Percentiles rank a stretch among this genome's conserved stretches.
Conservation (phyloP, 2,113 vertebrate genomes). For the Struthio camelus region DNA sequence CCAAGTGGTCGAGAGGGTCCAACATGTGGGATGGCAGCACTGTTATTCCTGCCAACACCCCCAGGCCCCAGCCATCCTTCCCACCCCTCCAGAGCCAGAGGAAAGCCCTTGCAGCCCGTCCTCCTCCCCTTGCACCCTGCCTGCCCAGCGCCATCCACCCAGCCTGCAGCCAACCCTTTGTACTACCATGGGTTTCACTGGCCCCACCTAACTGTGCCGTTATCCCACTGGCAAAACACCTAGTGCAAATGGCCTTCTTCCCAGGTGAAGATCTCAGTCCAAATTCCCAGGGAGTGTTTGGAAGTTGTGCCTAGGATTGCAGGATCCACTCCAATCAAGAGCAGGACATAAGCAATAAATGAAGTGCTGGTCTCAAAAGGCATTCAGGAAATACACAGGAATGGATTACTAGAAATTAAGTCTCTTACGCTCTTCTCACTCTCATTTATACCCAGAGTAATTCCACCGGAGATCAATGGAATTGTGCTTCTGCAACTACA, state of each 20-base stretch:
- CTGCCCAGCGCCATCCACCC: rapidly evolving
- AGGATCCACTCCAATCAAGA: background rate
- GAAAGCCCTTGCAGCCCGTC: background rate
- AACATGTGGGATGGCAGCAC: rapidly evolving
- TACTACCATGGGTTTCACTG: background rate
- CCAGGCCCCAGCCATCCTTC: background rate
- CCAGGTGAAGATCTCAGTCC: too few species aligned
- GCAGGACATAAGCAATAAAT: background rate
- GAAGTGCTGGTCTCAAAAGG: background rate
- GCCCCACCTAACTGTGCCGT: too few species aligned
- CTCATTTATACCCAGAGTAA: background rate
- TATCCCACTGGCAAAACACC: too few species aligned
- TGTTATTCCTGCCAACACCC: background rate
- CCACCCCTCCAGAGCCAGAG: background rate
- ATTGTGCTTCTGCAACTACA: background rate
- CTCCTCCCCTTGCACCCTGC: background rate
- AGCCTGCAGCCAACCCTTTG: background rate
- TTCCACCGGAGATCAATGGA: background rate
- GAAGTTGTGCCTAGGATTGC: background rate
- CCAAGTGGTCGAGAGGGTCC: background rate
- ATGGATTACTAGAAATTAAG: background rate
- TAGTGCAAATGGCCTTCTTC: background rate
- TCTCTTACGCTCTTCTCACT: background rate
- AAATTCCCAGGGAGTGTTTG: rapidly evolving
- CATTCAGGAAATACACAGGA: background rate